Percentiles rank a stretch among this genome's conserved stretches.
These are phyloP conservation scores for Microcebus jonahi DNA, from an alignment of 2,113 vertebrate genomes.

Conservation along the genomic window DNA sequence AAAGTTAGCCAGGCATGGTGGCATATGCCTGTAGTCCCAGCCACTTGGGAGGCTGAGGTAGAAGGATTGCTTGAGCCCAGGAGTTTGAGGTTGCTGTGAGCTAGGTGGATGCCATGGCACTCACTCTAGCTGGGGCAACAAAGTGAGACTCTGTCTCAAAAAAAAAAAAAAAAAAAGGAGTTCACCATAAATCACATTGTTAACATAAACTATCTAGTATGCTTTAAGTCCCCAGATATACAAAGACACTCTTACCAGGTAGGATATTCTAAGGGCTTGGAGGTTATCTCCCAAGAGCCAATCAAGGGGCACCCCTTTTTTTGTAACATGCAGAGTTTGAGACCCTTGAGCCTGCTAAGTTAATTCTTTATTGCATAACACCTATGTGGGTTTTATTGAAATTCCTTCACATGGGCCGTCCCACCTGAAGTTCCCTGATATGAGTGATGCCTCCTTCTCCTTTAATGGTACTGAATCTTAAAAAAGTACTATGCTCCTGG, in stretches of 20 bases:
- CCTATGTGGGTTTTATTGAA: neutral
- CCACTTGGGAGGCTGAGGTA: too few species aligned
- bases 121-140: too few species aligned
- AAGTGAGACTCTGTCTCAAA: too few species aligned
- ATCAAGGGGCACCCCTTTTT: neutral
- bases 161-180: neutral
- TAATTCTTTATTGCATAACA: neutral
- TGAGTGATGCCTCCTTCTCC: neutral
- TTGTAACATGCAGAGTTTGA: neutral
- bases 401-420: neutral
- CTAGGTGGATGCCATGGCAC: too few species aligned
- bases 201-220: neutral
- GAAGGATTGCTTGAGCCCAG: too few species aligned
- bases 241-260: too few species aligned
- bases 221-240: neutral
- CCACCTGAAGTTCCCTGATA: neutral
- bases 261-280: neutral
- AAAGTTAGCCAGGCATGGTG: too few species aligned
- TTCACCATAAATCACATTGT: neutral
- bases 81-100: too few species aligned
- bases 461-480: neutral
- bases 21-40: too few species aligned
- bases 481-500: neutral
- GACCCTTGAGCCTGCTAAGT: too few species aligned
- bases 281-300: too few species aligned